Conservation (phyloP, 2,797 vertebrate genomes). For the Neostethus bicornis region DNA sequence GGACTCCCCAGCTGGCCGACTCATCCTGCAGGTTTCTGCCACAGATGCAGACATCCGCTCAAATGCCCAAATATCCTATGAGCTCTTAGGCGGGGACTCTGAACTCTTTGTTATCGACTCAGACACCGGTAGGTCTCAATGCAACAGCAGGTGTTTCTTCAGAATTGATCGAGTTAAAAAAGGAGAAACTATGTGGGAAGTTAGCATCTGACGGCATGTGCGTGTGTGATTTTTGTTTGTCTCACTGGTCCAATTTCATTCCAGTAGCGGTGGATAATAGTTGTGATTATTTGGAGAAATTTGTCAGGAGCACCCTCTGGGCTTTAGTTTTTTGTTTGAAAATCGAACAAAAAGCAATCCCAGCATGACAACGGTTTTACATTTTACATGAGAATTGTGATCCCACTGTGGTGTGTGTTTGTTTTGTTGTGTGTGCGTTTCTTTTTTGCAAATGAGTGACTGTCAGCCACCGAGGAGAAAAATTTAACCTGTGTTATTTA, state of each 20-base stretch:
- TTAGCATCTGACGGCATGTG: not conserved
- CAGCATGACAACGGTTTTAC: slow-evolving; percentile 23
- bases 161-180: not conserved
- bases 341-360: slow-evolving; percentile 31
- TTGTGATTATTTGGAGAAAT: slow-evolving; percentile 24
- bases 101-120: slow-evolving; percentile 90
- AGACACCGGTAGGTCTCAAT: slow-evolving; percentile 86
- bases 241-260: slow-evolving; percentile 5
- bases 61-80: slow-evolving; percentile 92
- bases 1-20: slow-evolving; percentile 87
- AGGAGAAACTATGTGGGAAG: not conserved
- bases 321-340: slow-evolving; percentile 19
- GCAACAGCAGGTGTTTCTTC: not conserved
- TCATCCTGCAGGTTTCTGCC: slow-evolving; percentile 91
- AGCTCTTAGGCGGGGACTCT: slow-evolving; percentile 87
- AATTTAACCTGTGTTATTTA: slow-evolving; percentile 57
- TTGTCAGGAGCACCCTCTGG: slow-evolving; percentile 22
- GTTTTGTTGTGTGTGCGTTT: slow-evolving; percentile 9
- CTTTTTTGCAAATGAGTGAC: slow-evolving; percentile 18
- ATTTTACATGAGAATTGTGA: slow-evolving; percentile 15
- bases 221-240: slow-evolving; percentile 1
- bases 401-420: slow-evolving; percentile 21
- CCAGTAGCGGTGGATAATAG: slow-evolving; percentile 16
- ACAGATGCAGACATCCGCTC: slow-evolving; percentile 95
- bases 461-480: slow-evolving; percentile 16